phyloP scores from a whole-genome alignment of 1,140 invertebrate species.

The Physella acuta region DNA sequence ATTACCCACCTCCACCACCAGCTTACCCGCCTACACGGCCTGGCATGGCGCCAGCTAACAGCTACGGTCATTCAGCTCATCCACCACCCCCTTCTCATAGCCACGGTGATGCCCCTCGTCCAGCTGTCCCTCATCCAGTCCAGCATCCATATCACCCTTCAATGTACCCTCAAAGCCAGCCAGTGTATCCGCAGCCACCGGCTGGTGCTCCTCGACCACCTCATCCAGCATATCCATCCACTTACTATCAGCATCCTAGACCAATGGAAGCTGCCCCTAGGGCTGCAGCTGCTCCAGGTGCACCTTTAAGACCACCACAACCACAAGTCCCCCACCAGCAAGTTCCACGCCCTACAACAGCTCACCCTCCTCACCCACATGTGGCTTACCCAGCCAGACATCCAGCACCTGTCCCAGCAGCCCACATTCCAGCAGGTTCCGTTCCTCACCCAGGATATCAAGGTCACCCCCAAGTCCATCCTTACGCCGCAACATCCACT shows the following conservation, averaged over 20 bases:
- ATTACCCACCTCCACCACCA: conserved; percentile 5
- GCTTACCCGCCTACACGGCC: not conserved
- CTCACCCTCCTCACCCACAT: not conserved
- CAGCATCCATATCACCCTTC: not conserved
- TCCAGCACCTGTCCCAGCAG: not conserved
- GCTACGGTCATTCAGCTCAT: not conserved
- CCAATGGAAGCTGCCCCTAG: not conserved
- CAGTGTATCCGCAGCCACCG: not conserved
- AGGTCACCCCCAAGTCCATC: conserved; percentile 6
- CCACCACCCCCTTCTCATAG: not conserved
- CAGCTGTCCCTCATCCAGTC: not conserved
- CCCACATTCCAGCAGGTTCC: not conserved
- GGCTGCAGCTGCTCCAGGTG: not conserved
- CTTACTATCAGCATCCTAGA: not conserved
- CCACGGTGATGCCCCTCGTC: not conserved
- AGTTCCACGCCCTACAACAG: not conserved
- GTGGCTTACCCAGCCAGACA: not conserved
- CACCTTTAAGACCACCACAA: not conserved
- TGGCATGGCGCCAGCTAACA: not conserved
- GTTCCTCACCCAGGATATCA: not conserved
- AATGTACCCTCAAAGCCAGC: not conserved
- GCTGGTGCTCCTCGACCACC: not conserved
- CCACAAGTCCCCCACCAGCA: not conserved
- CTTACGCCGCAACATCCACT: not conserved
- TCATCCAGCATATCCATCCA: conserved; percentile 8